phyloP scores from a whole-genome alignment of 1,140 invertebrate genomes.

The Drosophila nebulosa region DNA sequence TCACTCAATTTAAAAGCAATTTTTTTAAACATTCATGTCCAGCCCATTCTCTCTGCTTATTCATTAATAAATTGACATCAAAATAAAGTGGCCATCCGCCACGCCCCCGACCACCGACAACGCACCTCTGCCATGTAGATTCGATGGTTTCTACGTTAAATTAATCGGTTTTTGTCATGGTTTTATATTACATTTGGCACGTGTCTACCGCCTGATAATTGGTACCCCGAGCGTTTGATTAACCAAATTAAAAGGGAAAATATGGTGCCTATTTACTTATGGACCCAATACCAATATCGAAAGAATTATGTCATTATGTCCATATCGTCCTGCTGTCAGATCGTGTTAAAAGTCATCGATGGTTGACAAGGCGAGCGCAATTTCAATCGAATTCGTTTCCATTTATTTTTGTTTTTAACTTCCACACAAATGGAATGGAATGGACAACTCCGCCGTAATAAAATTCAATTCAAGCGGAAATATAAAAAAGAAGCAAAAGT shows the following conservation, averaged over 20 bases:
- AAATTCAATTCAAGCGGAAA: slow-evolving; percentile 42
- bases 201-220: slow-evolving; percentile 20
- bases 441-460: slow-evolving; percentile 19
- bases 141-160: slow-evolving; percentile 34
- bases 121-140: not conserved
- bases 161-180: slow-evolving; percentile 49
- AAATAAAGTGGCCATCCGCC: not conserved
- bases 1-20: slow-evolving; percentile 14
- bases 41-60: not conserved
- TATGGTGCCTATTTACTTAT: slow-evolving; percentile 21
- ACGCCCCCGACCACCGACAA: not conserved
- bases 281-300: not conserved
- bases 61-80: not conserved
- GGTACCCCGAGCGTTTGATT: slow-evolving; percentile 31
- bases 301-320: slow-evolving; percentile 37
- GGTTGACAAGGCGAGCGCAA: not conserved
- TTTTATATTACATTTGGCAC: slow-evolving; percentile 49
- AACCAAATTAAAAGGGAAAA: slow-evolving; percentile 51
- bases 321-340: not conserved
- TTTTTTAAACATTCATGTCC: slow-evolving; percentile 39
- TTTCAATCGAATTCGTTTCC: slow-evolving; percentile 10
- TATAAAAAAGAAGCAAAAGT: slow-evolving; percentile 10
- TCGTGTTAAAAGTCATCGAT: not conserved
- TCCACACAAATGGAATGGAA: not conserved
- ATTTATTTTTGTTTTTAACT: not conserved